Base-by-base conservation (phyloP, 2,113 vertebrate genomes). In the Gavia stellata region DNA sequence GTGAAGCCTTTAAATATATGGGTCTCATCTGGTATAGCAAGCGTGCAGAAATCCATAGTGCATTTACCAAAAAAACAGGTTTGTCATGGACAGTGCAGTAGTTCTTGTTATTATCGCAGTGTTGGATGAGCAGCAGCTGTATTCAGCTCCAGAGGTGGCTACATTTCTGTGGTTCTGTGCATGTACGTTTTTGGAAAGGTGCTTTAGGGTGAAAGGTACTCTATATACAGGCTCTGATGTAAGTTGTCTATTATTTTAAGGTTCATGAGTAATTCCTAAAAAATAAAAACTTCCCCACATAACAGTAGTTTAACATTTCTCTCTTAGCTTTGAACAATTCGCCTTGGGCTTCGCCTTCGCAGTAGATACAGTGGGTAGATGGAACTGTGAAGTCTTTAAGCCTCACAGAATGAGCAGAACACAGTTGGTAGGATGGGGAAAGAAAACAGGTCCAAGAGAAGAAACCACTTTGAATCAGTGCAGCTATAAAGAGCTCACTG, bases 1-100 rank as follows among this genome's bases (percentile, higher is more conserved):
- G 59, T 90, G 82, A 84, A 92, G 40, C 65, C 47, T 86, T 92
- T 93, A 90, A 96, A 88, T 86, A 59, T 73, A 50, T 74, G 55
- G 8, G 21, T 71, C 38, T 88, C 34, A 63, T 93, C 33, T 88
- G 31, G 19, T 53, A 52, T 26, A 81, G 86, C 55, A 92, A 83
- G 29, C 0, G 0, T 88, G 68, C 55, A 81, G 81, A 94, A 93
- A 92, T 83, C 44, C 17, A 12, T 25, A 62, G n/a, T 50, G 44
- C 29, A 19, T 92, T 83, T 66, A 63, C 74, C 29, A 81, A 50
- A 93, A 91, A 78, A 71, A 0, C 63, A 49, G 82, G 55, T 81
- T 86, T 90, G 21, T 25, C 0, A 0, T 52, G 72, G 56, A 26
- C 7, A 50, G 15, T 42, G 40, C 34, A 40, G 26, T 38, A 71